Evolutionary conservation across 2,888 invertebrate genomes (phyloP), one percentile per base, ranked within the genome.

Genomic region (Helleia helle): DNA sequence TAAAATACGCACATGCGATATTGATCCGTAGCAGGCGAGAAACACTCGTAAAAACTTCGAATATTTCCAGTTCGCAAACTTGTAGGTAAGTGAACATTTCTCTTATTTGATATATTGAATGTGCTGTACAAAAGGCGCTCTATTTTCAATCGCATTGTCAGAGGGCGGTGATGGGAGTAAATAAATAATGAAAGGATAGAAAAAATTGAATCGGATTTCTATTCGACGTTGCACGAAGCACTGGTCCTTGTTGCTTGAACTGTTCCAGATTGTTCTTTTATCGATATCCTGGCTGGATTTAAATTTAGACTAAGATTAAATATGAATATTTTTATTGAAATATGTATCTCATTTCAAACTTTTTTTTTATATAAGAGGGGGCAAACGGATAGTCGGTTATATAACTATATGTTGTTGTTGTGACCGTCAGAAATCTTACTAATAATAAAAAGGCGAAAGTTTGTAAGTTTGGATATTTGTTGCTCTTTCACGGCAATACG

Each of bases 1-100:
- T n/a, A n/a, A n/a, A n/a, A n/a, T n/a, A n/a, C 68, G 64, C 72
- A 74, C 71, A 74, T 71, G 72, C 62, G 70, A 61, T n/a, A n/a
- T n/a, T n/a, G n/a, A n/a, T n/a, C n/a, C n/a, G 61, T 48, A 59
- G 56, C 56, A 56, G 51, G 50, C 38, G 62, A 57, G 65, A 61
- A 65, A 67, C 64, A 67, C 66, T 65, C 62, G 71, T 68, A 74
- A 71, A 74, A 75, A 76, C 63, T 72, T 67, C 58, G 61, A 66
- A 68, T 64, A 67, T 66, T 65, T 62, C 65, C 56, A 70, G 68
- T 69, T 68, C 66, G 55, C 58, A 52, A 68, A 67, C 54, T 71
- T 66, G 59, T 59, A 62, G 56, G 60, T 68, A 65, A 66, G 62
- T 61, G 58, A 65, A 55, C 55, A 61, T 63, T 63, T 65, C 62